phyloP scores from a whole-genome alignment of 2,113 vertebrate genomes.

The Dasyprocta punctata region DNA sequence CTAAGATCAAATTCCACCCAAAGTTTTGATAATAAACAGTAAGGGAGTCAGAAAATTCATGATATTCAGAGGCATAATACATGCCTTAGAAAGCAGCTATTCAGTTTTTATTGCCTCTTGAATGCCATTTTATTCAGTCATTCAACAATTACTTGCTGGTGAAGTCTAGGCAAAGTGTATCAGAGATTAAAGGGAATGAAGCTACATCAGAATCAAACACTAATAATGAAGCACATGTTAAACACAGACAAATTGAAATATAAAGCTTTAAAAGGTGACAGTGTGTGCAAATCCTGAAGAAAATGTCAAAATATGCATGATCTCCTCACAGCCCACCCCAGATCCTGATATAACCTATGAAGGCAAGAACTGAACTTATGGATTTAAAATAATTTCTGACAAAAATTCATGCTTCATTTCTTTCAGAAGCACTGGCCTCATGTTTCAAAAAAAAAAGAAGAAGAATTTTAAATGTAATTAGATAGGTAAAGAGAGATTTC shows the following conservation, averaged over 20 bases:
- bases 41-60: neutral
- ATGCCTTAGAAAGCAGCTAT: neutral
- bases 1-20: neutral
- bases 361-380: neutral
- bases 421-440: neutral
- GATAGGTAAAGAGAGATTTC: neutral
- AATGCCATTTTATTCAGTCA: neutral
- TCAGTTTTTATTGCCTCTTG: neutral
- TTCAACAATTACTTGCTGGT: neutral
- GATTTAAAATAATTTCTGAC: neutral
- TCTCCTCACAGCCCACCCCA: rapidly evolving
- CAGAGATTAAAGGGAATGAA: neutral
- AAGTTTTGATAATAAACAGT: neutral
- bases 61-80: neutral
- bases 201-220: neutral
- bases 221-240: neutral
- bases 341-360: neutral
- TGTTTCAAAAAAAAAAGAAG: neutral
- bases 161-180: neutral
- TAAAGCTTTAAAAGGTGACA: neutral
- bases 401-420: neutral
- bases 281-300: neutral
- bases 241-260: neutral
- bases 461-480: neutral
- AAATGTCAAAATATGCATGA: neutral